Evolutionary conservation across 1,140 invertebrate species (phyloP), one percentile per base, ranked within the genome.

Genomic region (Neocloeon triangulifer): DNA sequence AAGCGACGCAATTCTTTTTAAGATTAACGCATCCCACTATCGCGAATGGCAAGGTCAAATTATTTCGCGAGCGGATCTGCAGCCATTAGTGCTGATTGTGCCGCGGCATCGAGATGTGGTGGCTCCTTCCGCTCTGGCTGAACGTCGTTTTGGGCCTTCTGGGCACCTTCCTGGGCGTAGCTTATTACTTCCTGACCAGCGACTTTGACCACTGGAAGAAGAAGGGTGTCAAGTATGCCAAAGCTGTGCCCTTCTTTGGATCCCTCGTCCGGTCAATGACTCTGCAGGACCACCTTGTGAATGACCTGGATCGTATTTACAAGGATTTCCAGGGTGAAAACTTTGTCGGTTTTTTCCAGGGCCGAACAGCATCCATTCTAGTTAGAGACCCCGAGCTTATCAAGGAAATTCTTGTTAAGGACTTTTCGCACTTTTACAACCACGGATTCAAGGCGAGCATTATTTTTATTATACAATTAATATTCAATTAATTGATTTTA

Each of bases 381-480:
- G 28, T 64, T 2, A 49, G 58, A 7, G 62, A 73, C 41, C 47
- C 65, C 13, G 59, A 66, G 5, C 40, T 75, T 0, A 53, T 70
- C 0, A 69, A 66, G 39, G 44, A 54, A 13, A 54, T 74, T 2
- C 34, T 72, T 13, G 53, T 63, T 2, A 66, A 61, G 39, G 62
- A 70, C 38, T 69, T 66, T 25, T 41, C 51, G 19, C 39, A 51
- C 16, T 68, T 68, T 20, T 37, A 47, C 19, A 55, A 63, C 20
- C 38, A 43, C 21, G 42, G 41, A 2, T 40, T 42, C 10, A 30
- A 32, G 13, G 30, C 38, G n/a, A 42, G 46, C 32, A n/a, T n/a
- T n/a, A n/a, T n/a, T n/a, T n/a, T n/a, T n/a, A n/a, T n/a, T n/a
- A n/a, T n/a, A n/a, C n/a, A n/a, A n/a, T n/a, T n/a, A n/a, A n/a